A percentile compares a stretch with the other conserved stretches of the same genome.
Evolutionary conservation across 2,797 vertebrate species (phyloP).

Genomic region (Odontamblyopus lacepedii): DNA sequence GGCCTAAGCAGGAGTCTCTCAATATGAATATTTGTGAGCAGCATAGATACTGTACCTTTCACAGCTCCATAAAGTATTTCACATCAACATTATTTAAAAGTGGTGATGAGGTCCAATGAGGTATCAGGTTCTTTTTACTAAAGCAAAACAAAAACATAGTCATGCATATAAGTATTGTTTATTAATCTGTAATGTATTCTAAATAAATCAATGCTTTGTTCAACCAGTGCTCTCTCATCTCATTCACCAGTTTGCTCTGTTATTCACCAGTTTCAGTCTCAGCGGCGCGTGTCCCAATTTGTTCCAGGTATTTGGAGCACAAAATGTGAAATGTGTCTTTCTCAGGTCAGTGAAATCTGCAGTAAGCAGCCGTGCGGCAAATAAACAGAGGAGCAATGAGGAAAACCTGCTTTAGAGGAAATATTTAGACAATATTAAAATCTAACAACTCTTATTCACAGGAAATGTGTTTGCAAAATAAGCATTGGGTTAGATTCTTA

Average conservation of each 20-base stretch:
- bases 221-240: slow-evolving; percentile 19
- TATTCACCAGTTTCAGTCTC: slow-evolving; percentile 11
- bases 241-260: slow-evolving; percentile 19
- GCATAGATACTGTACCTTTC: too few relatives aligned
- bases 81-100: neutral
- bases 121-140: neutral
- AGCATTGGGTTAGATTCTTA: too few relatives aligned
- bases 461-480: neutral
- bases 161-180: neutral
- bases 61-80: neutral
- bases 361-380: slow-evolving; percentile 13
- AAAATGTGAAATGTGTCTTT: slow-evolving; percentile 57
- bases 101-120: neutral
- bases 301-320: slow-evolving; percentile 60
- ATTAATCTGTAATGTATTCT: neutral
- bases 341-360: slow-evolving; percentile 38
- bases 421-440: neutral
- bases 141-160: neutral
- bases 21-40: too few relatives aligned
- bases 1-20: too few relatives aligned
- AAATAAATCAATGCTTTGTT: slow-evolving; percentile 26
- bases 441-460: neutral
- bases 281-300: slow-evolving; percentile 41
- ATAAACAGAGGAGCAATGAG: neutral
- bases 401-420: neutral